Percentiles rank a stretch among this genome's conserved stretches.
These are phyloP conservation scores for Drosophila borealis DNA, from an alignment of 2,888 invertebrate genomes.

Conservation along the genomic window DNA sequence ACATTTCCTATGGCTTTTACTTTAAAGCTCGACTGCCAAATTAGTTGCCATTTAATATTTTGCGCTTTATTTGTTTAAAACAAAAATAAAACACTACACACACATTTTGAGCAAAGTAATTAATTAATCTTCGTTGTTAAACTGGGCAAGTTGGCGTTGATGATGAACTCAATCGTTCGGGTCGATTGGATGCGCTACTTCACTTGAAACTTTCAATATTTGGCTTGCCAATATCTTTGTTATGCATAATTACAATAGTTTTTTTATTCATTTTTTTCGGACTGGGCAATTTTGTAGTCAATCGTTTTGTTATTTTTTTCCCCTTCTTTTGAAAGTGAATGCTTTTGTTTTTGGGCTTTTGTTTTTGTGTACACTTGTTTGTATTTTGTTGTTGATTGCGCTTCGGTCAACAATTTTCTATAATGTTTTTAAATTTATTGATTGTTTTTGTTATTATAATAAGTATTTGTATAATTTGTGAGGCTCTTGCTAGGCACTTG, in stretches of 20 bases:
- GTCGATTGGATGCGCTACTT: constrained; percentile 48
- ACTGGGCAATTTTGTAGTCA: constrained; percentile 41
- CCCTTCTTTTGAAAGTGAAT: constrained; percentile 58
- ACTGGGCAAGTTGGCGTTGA: constrained; percentile 33
- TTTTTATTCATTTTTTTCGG: constrained; percentile 28
- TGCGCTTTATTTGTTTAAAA: constrained; percentile 45
- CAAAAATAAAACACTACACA: constrained; percentile 14
- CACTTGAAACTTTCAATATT: constrained; percentile 58
- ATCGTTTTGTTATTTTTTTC: constrained; percentile 27
- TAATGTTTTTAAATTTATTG: constrained; percentile 68
- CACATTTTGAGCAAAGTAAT: constrained; percentile 44
- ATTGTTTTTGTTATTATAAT: constrained; percentile 66
- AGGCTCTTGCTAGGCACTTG: constrained; percentile 39
- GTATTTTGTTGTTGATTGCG: constrained; percentile 62
- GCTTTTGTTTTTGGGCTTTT: constrained; percentile 47
- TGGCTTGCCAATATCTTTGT: constrained; percentile 60
- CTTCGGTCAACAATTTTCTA: constrained; percentile 61
- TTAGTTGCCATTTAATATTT: constrained; percentile 54
- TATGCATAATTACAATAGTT: constrained; percentile 59
- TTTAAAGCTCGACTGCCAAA: constrained; percentile 43
- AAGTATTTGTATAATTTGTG: constrained; percentile 59
- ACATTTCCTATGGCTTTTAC: constrained; percentile 63
- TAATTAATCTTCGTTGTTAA: constrained; percentile 61
- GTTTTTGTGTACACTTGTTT: constrained; percentile 46
- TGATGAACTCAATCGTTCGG: constrained; percentile 19